Percentiles rank a stretch among this genome's conserved stretches.
Conservation (phyloP, 2,113 vertebrate species). For the Pontoporia blainvillei region DNA sequence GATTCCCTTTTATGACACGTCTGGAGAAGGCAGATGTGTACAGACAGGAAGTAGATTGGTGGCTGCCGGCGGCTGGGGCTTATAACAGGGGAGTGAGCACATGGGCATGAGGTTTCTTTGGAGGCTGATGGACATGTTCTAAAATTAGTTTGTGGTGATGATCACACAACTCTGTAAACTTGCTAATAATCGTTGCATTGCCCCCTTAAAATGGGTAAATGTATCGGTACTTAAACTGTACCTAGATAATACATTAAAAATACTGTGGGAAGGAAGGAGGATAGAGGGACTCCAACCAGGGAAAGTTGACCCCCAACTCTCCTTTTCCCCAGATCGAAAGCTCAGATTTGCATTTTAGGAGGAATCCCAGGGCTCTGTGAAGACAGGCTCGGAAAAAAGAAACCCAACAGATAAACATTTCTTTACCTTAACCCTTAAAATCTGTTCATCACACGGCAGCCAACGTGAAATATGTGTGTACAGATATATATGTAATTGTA, state of each 20-base stretch:
- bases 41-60: neutral
- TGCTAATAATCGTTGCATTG: neutral
- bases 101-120: neutral
- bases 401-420: neutral
- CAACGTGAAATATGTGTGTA: neutral
- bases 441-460: neutral
- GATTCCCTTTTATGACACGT: neutral
- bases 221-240: neutral
- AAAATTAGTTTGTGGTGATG: neutral
- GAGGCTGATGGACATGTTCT: neutral
- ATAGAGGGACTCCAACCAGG: neutral
- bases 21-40: neutral
- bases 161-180: neutral
- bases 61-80: neutral
- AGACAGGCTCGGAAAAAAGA: neutral
- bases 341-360: neutral
- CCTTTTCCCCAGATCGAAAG: neutral
- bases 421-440: neutral
- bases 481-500: neutral
- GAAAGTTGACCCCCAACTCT: neutral
- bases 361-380: neutral
- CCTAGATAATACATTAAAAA: neutral
- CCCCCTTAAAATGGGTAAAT: neutral
- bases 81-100: fast-evolving
- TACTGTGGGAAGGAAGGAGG: neutral